These are phyloP conservation scores for Nematopogon swammerdamellus DNA, from an alignment of 2,888 invertebrate species.

Conservation along the genomic window DNA sequence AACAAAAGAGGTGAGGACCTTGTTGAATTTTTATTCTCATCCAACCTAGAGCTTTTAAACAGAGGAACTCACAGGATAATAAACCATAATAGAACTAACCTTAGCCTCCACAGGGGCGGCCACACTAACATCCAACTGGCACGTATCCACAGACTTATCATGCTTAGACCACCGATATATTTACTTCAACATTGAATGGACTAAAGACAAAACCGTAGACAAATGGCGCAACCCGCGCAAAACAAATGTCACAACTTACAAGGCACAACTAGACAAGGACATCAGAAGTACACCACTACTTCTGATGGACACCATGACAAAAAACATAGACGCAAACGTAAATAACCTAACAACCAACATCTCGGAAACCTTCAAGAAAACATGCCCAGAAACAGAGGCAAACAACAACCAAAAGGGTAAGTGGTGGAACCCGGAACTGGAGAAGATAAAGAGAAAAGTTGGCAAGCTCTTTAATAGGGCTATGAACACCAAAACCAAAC, in stretches of 20 bases:
- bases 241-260: neutral
- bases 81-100: too few species aligned
- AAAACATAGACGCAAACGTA: neutral
- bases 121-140: too few species aligned
- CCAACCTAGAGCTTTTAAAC: too few species aligned
- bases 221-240: neutral
- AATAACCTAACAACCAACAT: neutral
- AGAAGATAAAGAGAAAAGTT: neutral
- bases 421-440: neutral
- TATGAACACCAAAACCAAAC: neutral
- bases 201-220: neutral
- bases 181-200: too few species aligned
- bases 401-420: neutral
- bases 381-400: neutral
- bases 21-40: too few species aligned
- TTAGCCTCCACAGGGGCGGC: too few species aligned
- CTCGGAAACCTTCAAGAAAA: neutral
- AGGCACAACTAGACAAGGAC: neutral
- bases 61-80: too few species aligned
- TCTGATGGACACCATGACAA: neutral
- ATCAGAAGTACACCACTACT: neutral
- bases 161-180: too few species aligned
- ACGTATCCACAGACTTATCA: too few species aligned
- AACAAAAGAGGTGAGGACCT: too few species aligned
- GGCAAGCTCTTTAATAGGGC: neutral